Evolutionary conservation across 2,888 invertebrate species (phyloP).

Genomic region (Thyatira batis): DNA sequence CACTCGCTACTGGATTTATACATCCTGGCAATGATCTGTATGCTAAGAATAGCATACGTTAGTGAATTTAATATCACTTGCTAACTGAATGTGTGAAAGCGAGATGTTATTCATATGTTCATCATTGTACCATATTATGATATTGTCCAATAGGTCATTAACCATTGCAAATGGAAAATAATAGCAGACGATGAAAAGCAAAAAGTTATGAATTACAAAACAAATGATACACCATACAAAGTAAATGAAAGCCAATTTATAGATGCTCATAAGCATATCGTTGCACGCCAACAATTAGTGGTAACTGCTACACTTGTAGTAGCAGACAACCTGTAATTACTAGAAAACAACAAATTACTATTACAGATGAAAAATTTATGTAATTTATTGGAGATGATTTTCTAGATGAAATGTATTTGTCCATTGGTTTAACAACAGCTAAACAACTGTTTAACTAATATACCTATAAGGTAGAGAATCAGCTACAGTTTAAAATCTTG

Average conservation of each 20-base stretch:
- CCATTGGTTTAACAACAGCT: no score
- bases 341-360: not conserved
- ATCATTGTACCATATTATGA: no score
- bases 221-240: not conserved
- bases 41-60: not conserved
- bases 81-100: not conserved
- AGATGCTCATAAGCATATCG: not conserved
- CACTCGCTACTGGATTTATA: not conserved
- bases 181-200: not conserved
- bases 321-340: not conserved
- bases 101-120: not conserved
- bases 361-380: not conserved
- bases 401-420: not conserved
- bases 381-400: not conserved
- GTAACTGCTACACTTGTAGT: not conserved
- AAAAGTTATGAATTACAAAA: not conserved
- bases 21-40: not conserved
- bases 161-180: not conserved
- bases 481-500: no score
- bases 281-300: not conserved
- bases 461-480: no score
- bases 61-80: not conserved
- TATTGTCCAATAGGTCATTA: not conserved
- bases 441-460: no score
- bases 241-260: not conserved